phyloP scores from a whole-genome alignment of 1,140 invertebrate genomes.

The Heliothis subflexa region DNA sequence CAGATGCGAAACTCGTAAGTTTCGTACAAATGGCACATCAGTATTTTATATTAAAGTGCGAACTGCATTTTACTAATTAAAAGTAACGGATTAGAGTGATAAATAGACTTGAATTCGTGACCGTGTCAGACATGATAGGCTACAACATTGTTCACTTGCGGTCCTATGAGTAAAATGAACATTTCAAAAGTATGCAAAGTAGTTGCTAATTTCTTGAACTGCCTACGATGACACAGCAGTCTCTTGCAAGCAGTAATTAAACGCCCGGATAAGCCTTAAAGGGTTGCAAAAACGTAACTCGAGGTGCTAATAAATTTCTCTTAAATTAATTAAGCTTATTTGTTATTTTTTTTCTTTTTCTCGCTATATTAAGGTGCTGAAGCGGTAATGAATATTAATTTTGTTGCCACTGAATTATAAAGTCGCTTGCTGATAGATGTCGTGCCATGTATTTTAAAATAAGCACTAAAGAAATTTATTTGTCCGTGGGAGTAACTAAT shows the following conservation, averaged over 20 bases:
- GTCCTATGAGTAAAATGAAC: not conserved
- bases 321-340: conserved; percentile 27
- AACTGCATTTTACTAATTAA: too few relatives aligned
- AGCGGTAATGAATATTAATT: conserved; percentile 40
- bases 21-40: too few relatives aligned
- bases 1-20: too few relatives aligned
- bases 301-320: conserved; percentile 16
- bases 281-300: conserved; percentile 22
- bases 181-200: not conserved
- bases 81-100: too few relatives aligned
- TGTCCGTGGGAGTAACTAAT: not conserved
- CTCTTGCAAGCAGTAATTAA: conserved; percentile 26
- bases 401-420: conserved; percentile 2
- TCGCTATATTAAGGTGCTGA: conserved; percentile 3
- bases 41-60: too few relatives aligned
- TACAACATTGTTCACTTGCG: too few relatives aligned
- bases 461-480: conserved; percentile 14
- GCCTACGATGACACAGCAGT: conserved; percentile 18
- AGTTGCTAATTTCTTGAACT: not conserved
- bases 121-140: too few relatives aligned
- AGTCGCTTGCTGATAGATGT: conserved; percentile 3
- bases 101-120: too few relatives aligned
- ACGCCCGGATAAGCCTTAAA: conserved; percentile 12
- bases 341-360: conserved; percentile 22
- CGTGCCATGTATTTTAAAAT: conserved; percentile 35